These are phyloP conservation scores for Lepilemur septentrionalis DNA, from an alignment of 2,797 vertebrate genomes.

Conservation along the genomic window DNA sequence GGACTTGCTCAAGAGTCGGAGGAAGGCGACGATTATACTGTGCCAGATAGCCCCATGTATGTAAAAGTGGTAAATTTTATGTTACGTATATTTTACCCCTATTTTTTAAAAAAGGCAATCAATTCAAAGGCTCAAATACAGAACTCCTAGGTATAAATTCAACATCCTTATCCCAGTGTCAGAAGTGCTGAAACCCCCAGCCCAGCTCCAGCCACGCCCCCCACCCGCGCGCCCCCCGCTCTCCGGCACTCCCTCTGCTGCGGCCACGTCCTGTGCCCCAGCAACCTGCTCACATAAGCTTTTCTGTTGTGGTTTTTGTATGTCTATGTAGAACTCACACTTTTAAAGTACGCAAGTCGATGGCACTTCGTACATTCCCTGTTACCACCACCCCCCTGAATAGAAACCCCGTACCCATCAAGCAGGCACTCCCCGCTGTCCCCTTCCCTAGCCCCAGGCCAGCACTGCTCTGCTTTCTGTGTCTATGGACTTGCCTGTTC, in stretches of 20 bases:
- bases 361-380: neutral
- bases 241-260: neutral
- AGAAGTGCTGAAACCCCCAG: neutral
- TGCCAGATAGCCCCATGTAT: neutral
- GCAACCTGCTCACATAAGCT: neutral
- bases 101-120: neutral
- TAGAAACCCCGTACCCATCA: neutral
- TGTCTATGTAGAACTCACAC: no score
- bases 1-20: neutral
- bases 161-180: neutral
- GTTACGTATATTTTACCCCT: neutral
- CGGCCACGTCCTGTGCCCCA: neutral
- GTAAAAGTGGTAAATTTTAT: neutral
- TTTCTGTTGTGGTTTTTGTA: neutral
- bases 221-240: accelerated
- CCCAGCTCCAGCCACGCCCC: accelerated
- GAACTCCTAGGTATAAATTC: neutral
- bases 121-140: neutral
- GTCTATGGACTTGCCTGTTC: neutral
- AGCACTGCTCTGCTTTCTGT: accelerated
- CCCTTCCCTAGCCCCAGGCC: neutral
- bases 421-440: accelerated
- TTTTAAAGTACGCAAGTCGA: no score
- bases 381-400: accelerated
- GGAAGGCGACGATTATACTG: neutral